phyloP scores from a whole-genome alignment of 2,113 vertebrate species.

The Sinocyclocheilus anshuiensis region DNA sequence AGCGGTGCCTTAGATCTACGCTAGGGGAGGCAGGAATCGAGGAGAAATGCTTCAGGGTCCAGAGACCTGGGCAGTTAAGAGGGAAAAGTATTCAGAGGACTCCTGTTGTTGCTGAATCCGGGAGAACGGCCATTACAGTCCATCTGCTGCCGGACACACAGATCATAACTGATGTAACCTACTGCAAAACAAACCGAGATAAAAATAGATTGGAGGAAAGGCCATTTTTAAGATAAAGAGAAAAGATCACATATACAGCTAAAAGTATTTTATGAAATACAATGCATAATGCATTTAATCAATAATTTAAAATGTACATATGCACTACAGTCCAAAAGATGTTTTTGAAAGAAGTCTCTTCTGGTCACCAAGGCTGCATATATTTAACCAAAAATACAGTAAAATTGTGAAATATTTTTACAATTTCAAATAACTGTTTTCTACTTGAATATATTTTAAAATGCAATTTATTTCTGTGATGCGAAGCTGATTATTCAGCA shows the following conservation, averaged over 20 bases:
- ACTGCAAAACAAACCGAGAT: neutral
- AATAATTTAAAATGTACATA: too few relatives aligned
- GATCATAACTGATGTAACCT: neutral
- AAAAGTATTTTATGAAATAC: too few relatives aligned
- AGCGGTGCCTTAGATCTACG: neutral
- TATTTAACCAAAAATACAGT: neutral
- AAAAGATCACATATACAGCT: neutral
- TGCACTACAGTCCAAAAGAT: too few relatives aligned
- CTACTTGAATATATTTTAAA: neutral
- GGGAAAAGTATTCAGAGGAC: too few relatives aligned
- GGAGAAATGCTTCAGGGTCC: neutral
- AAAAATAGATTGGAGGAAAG: neutral
- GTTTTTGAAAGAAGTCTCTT: too few relatives aligned
- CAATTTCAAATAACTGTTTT: neutral
- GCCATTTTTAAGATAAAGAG: too few relatives aligned
- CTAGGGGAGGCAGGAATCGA: neutral
- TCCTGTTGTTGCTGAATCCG: neutral
- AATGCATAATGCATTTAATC: too few relatives aligned
- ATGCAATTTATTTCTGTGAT: neutral
- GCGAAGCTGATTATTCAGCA: neutral
- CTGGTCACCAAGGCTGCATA: neutral
- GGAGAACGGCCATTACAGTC: neutral
- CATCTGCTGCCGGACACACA: neutral
- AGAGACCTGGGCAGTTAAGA: slow-evolving; percentile 4
- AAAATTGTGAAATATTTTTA: neutral